Base-by-base conservation (phyloP, 2,113 vertebrate genomes). In the Ellobius talpinus region DNA sequence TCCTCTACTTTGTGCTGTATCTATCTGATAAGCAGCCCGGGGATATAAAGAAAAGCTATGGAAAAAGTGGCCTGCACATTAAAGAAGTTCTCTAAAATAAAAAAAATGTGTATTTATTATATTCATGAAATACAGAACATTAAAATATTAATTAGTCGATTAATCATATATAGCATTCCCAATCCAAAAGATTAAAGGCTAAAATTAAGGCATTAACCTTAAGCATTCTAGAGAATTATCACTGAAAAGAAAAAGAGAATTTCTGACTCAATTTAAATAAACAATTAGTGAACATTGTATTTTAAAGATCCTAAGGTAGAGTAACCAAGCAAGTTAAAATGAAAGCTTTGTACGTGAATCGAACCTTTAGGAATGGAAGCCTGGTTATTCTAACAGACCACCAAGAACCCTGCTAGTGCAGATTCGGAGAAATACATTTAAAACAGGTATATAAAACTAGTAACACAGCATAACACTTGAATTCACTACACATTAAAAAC, bases 171-270 rank as follows among this genome's bases (percentile, higher is more conserved):
- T 76, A 97, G 65, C 70, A 81, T 93, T 97, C 65, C 31, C 84
- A 96, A 52, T 23, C 26, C 9, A 82, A 55, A 91, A 85, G 89
- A 82, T n/a, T 87, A 84, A 90, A 97, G 95, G 58, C 65, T 96
- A 96, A 97, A 95, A 96, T 95, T 96, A 94, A 96, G 91, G 82
- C 72, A 93, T 96, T 97, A 97, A 97, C 95, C 96, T 97, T 95
- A 84, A 58, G 65, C 81, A 89, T 90, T 89, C 85, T 95, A 92
- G 91, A 96, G 50, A 89, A 97, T 89, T 66, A 93, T 70, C 39
- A 68, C 23, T 29, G 1, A 65, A 33, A 96, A 93, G 94, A 97
- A 91, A 97, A 98, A 96, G 2, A 21, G 63, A 93, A 95, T n/a
- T 95, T 26, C 76, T 68, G 76, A 91, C 96, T 93, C 76, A 92